Evolutionary conservation across 2,888 invertebrate species (phyloP).

Genomic region (Artemia sinica): DNA sequence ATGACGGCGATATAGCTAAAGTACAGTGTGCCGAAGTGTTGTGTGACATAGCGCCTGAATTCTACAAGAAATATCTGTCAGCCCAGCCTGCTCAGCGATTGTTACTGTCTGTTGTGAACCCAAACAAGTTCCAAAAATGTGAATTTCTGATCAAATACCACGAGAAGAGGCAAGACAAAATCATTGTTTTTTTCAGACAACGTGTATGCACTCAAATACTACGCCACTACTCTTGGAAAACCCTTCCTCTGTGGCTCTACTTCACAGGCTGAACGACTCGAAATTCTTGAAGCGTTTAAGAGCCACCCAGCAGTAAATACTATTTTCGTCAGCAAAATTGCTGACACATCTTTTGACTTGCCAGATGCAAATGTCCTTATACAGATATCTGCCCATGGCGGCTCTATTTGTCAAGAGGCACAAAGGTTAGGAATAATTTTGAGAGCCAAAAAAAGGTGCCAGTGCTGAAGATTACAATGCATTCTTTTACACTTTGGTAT

Average conservation of each 20-base stretch:
- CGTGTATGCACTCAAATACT: no score
- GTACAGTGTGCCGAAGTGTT: slow-evolving; percentile 99
- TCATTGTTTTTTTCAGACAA: no score
- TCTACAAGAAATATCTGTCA: slow-evolving; percentile 86
- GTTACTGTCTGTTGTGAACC: slow-evolving; percentile 94
- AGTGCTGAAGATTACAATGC: slow-evolving; percentile 95
- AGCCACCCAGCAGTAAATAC: slow-evolving; percentile 96
- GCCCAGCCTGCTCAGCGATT: slow-evolving; percentile 77
- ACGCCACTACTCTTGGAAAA: no score
- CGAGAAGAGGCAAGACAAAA: no score
- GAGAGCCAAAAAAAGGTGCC: slow-evolving; percentile 91
- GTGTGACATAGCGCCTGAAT: slow-evolving; percentile 99
- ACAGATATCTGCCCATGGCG: no score
- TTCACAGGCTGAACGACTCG: slow-evolving; percentile 88
- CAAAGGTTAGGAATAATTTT: no score
- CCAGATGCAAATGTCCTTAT: no score
- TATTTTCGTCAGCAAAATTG: slow-evolving; percentile 98
- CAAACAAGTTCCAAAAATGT: slow-evolving; percentile 89
- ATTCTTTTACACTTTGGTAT: slow-evolving; percentile 95
- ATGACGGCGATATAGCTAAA: slow-evolving; percentile 80
- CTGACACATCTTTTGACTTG: no score
- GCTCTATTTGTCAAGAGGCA: no score
- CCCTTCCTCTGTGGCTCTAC: no score
- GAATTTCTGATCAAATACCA: slow-evolving; percentile 85
- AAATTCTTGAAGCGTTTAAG: slow-evolving; percentile 96